These are phyloP conservation scores for Agriotes lineatus DNA, from an alignment of 2,888 invertebrate species.

Conservation along the genomic window DNA sequence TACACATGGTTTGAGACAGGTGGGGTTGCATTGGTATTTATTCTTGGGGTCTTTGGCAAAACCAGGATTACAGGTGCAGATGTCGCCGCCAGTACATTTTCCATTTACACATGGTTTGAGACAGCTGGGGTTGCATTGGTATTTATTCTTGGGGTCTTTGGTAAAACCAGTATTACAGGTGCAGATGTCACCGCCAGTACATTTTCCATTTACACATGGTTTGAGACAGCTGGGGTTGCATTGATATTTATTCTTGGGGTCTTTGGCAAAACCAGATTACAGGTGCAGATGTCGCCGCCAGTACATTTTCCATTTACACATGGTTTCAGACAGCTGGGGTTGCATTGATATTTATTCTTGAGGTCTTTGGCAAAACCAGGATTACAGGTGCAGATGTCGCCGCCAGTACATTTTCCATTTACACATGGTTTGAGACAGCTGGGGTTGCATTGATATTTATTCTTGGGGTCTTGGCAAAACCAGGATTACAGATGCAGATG, in stretches of 20 bases:
- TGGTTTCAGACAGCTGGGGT: constrained; percentile 19
- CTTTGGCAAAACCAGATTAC: constrained; percentile 19
- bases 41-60: constrained; percentile 31
- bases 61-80: constrained; percentile 58
- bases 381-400: constrained; percentile 31
- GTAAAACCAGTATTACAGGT: constrained; percentile 46
- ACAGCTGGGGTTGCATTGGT: constrained; percentile 62
- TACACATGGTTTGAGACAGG: constrained; percentile 55
- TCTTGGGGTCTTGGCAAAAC: constrained; percentile 66
- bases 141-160: constrained; percentile 20
- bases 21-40: constrained; percentile 45
- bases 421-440: constrained; percentile 27
- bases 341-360: constrained; percentile 35
- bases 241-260: constrained; percentile 32
- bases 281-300: constrained; percentile 33
- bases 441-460: constrained; percentile 41
- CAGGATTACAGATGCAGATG: constrained; percentile 68
- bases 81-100: constrained; percentile 51
- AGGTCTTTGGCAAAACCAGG: constrained; percentile 23
- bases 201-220: constrained; percentile 64
- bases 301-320: constrained; percentile 39
- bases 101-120: constrained; percentile 48
- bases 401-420: constrained; percentile 53
- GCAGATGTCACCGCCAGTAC: constrained; percentile 50
- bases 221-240: constrained; percentile 50